Base-by-base conservation (phyloP, 1,140 invertebrate genomes). In the Mycetomoellerius zeteki region DNA sequence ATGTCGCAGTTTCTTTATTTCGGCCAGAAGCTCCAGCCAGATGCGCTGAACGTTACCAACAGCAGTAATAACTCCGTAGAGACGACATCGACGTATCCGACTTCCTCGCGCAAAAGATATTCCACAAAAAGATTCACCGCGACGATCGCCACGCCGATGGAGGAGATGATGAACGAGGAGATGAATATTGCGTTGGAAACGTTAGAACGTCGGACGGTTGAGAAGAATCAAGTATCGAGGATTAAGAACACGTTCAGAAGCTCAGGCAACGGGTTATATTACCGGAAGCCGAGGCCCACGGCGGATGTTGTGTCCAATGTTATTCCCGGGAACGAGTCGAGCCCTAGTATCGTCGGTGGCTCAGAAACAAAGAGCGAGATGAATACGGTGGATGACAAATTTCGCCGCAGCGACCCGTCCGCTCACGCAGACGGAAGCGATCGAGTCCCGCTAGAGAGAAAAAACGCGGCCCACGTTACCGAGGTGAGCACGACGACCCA, bases 1-100 rank as follows among this genome's bases (percentile, higher is more conserved):
- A 96, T 97, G 94, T 96, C 96, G 64, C 97, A 97, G 54, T 97
- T 97, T 93, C 94, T 97, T n/a, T 97, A 96, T 87, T 97, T 97
- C 92, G 97, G 97, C 0, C 96, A 97, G 91, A 97, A 97, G 91
- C 82, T 97, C n/a, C 95, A 94, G 0, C 92, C 93, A 0, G 94
- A 94, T 16, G 82, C 50, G 58, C 91, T 92, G n/a, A 94, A 91
- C 65, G 64, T n/a, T 0, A 87, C 89, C 10, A 88, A 60, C 0
- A 90, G 87, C 0, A 81, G 85, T 43, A 91, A 91, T 0, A 85
- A 54, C 2, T 82, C 67, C 58, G 73, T 91, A 1, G 92, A 90
- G 27, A 62, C 86, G 7, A 93, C 90, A 1, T 88, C 92, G 14
- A 92, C 90, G 16, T 85, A 90, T 0, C 77, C 91, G 7, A 92